Base-by-base conservation (phyloP, 2,888 invertebrate species). In the Phaonia tiefii region DNA sequence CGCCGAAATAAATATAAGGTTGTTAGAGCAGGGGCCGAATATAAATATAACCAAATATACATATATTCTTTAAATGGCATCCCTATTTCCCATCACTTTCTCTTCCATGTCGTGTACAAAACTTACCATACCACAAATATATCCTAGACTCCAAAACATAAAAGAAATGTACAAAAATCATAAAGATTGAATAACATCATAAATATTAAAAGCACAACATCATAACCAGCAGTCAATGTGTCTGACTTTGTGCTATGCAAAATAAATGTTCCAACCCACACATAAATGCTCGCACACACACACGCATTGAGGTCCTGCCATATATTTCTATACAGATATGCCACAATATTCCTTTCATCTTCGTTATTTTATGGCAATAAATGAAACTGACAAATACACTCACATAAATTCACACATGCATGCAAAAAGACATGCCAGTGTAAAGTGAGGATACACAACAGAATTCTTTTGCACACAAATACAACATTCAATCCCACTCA, bases 381-480 rank as follows among this genome's bases (percentile, higher is more conserved):
- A 60, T 42, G 72, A 63, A 63, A 82, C 84, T 83, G 85, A 22
- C 49, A 86, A 84, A 84, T 84, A 86, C 86, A 86, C 83, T 83
- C 84, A 85, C 84, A n/a, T n/a, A n/a, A n/a, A 86, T 84, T 85
- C 85, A 85, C 84, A 25, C 67, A 26, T 67, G 85, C 86, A 86
- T 86, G 46, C 46, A 2, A 15, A 46, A 46, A 83, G 79, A 84
- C 37, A 63, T 25, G 39, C 31, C 17, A 70, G 46, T 26, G 56
- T 49, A 31, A 15, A 17, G n/a, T 5, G 10, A 15, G 46, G 17
- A n/a, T 15, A 46, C 17, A 46, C 46, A 46, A 46, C 46, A 1
- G 2, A 7, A 17, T n/a, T n/a, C n/a, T 7, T 20, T 7, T 20
- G 20, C 49, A 20, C 8, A 49, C 49, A 49, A 17, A 20, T n/a